phyloP scores from a whole-genome alignment of 2,888 invertebrate genomes.

The Euplagia quadripunctaria region DNA sequence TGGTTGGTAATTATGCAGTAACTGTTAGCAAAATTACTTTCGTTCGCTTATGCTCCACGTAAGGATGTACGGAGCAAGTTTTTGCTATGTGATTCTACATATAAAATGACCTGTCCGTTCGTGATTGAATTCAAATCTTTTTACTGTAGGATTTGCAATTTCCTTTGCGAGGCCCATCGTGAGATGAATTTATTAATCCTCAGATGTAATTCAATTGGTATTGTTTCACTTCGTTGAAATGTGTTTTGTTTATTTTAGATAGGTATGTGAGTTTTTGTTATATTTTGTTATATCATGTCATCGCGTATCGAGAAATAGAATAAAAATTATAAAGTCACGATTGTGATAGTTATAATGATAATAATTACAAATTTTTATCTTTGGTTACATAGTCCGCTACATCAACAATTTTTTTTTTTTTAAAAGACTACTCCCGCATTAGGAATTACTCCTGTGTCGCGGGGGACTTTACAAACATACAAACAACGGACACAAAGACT shows the following conservation, averaged over 20 bases:
- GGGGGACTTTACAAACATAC: too few species aligned
- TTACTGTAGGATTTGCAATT: conserved; percentile 46
- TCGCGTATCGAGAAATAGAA: too few species aligned
- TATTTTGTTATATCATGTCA: too few species aligned
- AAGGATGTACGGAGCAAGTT: conserved; percentile 45
- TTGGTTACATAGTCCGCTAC: too few species aligned
- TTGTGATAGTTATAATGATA: too few species aligned
- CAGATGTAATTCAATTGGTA: neutral
- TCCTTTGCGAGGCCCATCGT: conserved; percentile 53
- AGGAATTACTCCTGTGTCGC: too few species aligned
- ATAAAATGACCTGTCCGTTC: conserved; percentile 50
- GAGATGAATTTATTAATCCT: conserved; percentile 43
- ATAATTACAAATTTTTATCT: too few species aligned
- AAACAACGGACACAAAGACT: too few species aligned
- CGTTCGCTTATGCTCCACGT: neutral
- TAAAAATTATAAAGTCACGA: too few species aligned
- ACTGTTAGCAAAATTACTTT: conserved; percentile 9
- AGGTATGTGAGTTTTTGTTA: neutral
- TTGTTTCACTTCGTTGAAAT: neutral
- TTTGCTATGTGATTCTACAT: conserved; percentile 37
- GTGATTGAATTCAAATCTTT: conserved; percentile 60
- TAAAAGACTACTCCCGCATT: too few species aligned
- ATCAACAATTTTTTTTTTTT: too few species aligned
- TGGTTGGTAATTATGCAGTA: conserved; percentile 1
- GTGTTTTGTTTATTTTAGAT: neutral